phyloP scores from a whole-genome alignment of 1,140 invertebrate genomes.

The Plectrocnemia conspersa region DNA sequence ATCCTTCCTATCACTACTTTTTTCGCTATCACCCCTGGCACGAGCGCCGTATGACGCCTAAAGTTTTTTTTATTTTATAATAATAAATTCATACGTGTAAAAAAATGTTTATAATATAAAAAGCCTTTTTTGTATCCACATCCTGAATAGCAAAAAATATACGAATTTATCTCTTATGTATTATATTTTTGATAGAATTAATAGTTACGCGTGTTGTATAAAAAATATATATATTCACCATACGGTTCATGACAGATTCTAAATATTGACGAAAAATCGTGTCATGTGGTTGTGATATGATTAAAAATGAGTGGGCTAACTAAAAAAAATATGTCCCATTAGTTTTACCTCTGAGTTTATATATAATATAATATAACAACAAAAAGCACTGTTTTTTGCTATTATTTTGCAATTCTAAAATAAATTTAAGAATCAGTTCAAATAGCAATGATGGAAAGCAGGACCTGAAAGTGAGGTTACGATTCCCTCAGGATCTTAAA shows the following conservation, averaged over 20 bases:
- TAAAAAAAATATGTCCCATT: too few relatives aligned
- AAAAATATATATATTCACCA: slow-evolving; percentile 9
- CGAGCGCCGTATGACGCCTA: slow-evolving; percentile 31
- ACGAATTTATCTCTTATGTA: neutral
- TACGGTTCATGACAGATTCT: neutral
- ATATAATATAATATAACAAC: too few relatives aligned
- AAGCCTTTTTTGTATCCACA: neutral
- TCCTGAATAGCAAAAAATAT: slow-evolving; percentile 2
- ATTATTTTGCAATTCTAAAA: too few relatives aligned
- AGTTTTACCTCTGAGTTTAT: too few relatives aligned
- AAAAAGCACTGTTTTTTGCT: too few relatives aligned
- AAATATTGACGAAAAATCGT: too few relatives aligned
- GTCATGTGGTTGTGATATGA: too few relatives aligned
- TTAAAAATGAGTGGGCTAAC: too few relatives aligned
- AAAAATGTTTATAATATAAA: neutral
- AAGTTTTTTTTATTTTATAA: slow-evolving; percentile 11
- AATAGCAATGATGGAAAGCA: too few relatives aligned
- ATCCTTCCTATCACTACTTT: slow-evolving; percentile 14
- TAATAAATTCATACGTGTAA: neutral
- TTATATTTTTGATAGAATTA: slow-evolving; percentile 10
- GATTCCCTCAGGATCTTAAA: too few relatives aligned
- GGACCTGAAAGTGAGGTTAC: too few relatives aligned
- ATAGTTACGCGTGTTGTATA: neutral
- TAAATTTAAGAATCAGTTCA: too few relatives aligned
- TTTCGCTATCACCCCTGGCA: slow-evolving; percentile 14